Percentiles rank a stretch among this genome's conserved stretches.
Evolutionary conservation across 1,140 invertebrate species (phyloP).

Genomic region (Caenorhabditis briggsae): DNA sequence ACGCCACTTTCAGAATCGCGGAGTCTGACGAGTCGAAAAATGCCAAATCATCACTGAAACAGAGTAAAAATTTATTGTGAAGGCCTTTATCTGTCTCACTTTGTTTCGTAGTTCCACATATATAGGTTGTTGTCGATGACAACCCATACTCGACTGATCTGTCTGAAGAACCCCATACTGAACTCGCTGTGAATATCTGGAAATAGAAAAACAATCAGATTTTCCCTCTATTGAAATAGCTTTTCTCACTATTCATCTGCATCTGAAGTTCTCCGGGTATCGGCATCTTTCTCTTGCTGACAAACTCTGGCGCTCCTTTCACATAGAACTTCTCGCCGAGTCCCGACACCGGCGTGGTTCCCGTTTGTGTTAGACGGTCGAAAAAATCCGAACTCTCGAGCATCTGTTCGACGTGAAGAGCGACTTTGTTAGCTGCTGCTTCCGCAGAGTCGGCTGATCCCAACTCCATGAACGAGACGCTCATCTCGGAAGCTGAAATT

Average conservation of each 20-base stretch:
- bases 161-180: slow-evolving; percentile 94
- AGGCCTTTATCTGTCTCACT: slow-evolving; percentile 79
- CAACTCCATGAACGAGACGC: slow-evolving; percentile 45
- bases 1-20: slow-evolving; percentile 76
- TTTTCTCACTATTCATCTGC: slow-evolving; percentile 70
- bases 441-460: slow-evolving; percentile 34
- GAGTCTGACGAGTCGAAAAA: slow-evolving; percentile 78
- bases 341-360: slow-evolving; percentile 54
- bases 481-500: slow-evolving; percentile 24
- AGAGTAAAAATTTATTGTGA: not conserved
- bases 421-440: slow-evolving; percentile 28
- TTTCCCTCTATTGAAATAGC: not conserved
- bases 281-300: slow-evolving; percentile 51
- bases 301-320: slow-evolving; percentile 58
- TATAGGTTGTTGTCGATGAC: slow-evolving; percentile 98
- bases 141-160: slow-evolving; percentile 94
- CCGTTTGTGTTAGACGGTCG: slow-evolving; percentile 36
- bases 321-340: slow-evolving; percentile 56
- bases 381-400: slow-evolving; percentile 29
- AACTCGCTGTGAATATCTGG: slow-evolving; percentile 92
- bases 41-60: slow-evolving; percentile 76
- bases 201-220: slow-evolving; percentile 15
- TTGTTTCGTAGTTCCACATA: slow-evolving; percentile 93
- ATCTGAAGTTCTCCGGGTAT: slow-evolving; percentile 70
- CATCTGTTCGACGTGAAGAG: slow-evolving; percentile 53